phyloP scores from a whole-genome alignment of 2,113 vertebrate species.

The Lanius collurio region DNA sequence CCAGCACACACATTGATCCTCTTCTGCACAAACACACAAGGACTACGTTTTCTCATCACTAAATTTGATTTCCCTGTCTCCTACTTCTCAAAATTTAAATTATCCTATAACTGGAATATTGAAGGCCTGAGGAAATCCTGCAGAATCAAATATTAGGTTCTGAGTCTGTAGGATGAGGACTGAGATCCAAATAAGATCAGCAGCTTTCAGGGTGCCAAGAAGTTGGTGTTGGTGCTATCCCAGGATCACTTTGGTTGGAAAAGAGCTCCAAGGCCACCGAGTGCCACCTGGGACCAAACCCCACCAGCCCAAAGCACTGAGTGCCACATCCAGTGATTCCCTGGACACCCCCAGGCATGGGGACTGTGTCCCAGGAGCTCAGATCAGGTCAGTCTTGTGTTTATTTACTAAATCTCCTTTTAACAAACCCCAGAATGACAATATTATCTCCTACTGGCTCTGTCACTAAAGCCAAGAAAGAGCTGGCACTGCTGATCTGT shows the following conservation, averaged over 20 bases:
- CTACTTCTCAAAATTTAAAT: background rate
- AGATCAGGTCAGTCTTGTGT: background rate
- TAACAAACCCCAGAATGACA: background rate
- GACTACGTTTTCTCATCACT: background rate
- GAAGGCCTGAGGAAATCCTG: background rate
- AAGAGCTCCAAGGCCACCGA: background rate
- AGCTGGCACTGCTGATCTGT: background rate
- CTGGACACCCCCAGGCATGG: background rate
- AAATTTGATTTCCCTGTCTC: background rate
- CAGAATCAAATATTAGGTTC: background rate
- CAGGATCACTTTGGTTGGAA: background rate
- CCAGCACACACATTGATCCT: background rate
- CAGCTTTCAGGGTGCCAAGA: background rate
- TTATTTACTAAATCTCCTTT: background rate
- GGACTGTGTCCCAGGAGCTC: background rate
- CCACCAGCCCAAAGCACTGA: background rate
- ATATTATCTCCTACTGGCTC: background rate
- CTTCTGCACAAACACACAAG: background rate
- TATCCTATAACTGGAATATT: background rate
- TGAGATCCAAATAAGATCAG: background rate
- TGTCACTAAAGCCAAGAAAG: background rate
- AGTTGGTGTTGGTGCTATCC: background rate
- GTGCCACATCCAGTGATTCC: background rate
- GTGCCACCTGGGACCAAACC: fast-evolving
- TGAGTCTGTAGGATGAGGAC: background rate